Percentiles rank a stretch among this genome's conserved stretches.
These are phyloP conservation scores for Amblyjoppa proteus DNA, from an alignment of 2,888 invertebrate genomes.

Conservation along the genomic window DNA sequence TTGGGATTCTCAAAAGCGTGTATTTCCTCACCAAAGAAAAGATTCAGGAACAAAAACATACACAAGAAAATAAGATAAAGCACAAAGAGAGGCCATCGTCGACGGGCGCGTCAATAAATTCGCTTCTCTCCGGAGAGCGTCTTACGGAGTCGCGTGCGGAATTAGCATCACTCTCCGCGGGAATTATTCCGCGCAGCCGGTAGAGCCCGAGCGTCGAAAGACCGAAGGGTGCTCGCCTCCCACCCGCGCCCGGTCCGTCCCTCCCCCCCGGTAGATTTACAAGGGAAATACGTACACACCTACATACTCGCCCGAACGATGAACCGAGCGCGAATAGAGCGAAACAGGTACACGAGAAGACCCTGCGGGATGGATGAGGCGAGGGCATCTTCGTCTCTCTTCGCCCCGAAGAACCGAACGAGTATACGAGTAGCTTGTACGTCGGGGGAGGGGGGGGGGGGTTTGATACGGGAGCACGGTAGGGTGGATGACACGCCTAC, in stretches of 20 bases:
- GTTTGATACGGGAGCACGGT: conserved; percentile 45
- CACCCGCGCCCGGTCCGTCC: conserved; percentile 42
- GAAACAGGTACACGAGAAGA: conserved; percentile 39
- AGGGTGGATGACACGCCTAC: conserved; percentile 80
- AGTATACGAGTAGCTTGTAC: conserved; percentile 10
- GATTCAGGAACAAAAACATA: not conserved
- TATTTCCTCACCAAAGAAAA: not conserved
- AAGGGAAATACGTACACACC: conserved; percentile 65
- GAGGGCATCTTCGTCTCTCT: conserved; percentile 36
- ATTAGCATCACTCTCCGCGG: conserved; percentile 66
- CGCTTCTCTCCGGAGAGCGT: conserved; percentile 47
- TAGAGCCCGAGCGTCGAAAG: conserved; percentile 60
- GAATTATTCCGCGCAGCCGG: conserved; percentile 63
- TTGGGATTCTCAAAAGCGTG: not conserved
- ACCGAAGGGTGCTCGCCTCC: conserved; percentile 50
- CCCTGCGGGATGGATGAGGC: conserved; percentile 51
- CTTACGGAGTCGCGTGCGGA: conserved; percentile 61
- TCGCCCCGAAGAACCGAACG: conserved; percentile 8
- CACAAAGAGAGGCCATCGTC: conserved; percentile 26
- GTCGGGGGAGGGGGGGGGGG: not conserved
- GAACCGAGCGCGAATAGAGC: conserved; percentile 9
- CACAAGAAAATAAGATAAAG: conserved; percentile 2
- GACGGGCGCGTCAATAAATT: conserved; percentile 62
- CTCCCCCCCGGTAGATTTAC: conserved; percentile 61
- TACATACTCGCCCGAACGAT: not conserved